Base-by-base conservation (phyloP, 1,140 invertebrate species). In the Hycleus cichorii region DNA sequence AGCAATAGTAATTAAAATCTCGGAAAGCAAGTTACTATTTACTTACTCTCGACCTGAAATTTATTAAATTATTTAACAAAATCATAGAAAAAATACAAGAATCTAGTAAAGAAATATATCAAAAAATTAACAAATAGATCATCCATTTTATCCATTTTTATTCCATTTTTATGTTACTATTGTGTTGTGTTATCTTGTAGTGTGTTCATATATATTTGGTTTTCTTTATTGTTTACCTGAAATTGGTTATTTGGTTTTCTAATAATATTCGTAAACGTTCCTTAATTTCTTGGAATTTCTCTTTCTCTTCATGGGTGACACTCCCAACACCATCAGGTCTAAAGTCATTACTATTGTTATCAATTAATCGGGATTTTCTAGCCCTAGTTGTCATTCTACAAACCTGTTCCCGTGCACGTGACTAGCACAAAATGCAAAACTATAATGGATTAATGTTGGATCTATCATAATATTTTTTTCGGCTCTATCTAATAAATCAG, bases 241-340 rank as follows among this genome's bases (percentile, higher is more conserved):
- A 99, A 81, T 99, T 97, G 3, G 97, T 99, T 57, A 99, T 97
- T 82, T 99, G 97, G 76, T 96, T 89, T 76, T 99, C 96, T 45
- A 99, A 77, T 53, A 98, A 78, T 64, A 93, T 85, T 69, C 91
- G 83, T 50, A 99, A 78, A 47, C 95, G 80, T 69, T 98, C 95
- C 75, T 98, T 98, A 57, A 99, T 92, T 73, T 97, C 93, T 56
- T 94, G 89, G 77, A 98, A 99, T 71, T 95, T 95, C 69, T 98
- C 95, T 72, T 96, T 97, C 74, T 99, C 97, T 72, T 96, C 94
- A 68, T 93, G 85, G 3, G 93, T 93, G 57, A 99, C 96, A 65
- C 96, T 98, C 59, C 95, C 95, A 60, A 98, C 94, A 11, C 96
- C 95, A 78, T 98, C 97, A 27, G 96, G 94, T 78, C 94, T 96